Base-by-base conservation (phyloP, 2,888 invertebrate species). In the Furcula furcula region DNA sequence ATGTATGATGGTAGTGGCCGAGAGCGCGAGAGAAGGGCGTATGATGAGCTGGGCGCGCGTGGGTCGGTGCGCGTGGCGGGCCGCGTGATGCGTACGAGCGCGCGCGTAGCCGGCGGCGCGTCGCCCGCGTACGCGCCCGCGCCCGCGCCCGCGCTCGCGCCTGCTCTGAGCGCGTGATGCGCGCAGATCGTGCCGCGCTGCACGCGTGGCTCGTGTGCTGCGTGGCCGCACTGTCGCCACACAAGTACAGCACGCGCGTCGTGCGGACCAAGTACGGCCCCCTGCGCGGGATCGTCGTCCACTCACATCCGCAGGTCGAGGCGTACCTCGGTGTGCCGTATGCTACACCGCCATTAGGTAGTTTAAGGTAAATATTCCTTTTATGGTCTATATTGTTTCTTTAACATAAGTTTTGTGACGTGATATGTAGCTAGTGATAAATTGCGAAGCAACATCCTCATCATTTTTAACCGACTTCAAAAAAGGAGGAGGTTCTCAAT, bases 241-340 rank as follows among this genome's bases (percentile, higher is more conserved):
- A 94, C 81, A 94, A 94, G 77, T 94, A 94, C 84, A 94, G 94
- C 82, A 94, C 94, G 47, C 91, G 94, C 58, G 92, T 96, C 46
- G 94, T 97, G 52, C 92, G 93, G 71, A 98, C 97, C 54, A 95
- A 96, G 77, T 97, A 97, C 90, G 98, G 97, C 19, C 93, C 94
- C 41, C 85, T 98, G 65, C 92, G 97, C 28, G 98, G 97, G 35
- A 92, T 96, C 76, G 92, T 95, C 56, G 93, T 96, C 31, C 94
- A 95, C 68, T 92, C 94, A 52, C 92, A 94, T 76, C 94, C 94
- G 45, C 92, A 92, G 43, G 96, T 98, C 55, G 97, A 98, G 84
- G 96, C 96, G 10, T 98, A 96, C 78, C 92, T 97, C 43, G 98
- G 98, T 44, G 95, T 98, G 55, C 97, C 97, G 23, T 98, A 97